Percentiles rank a stretch among this genome's conserved stretches.
phyloP scores from a whole-genome alignment of 2,113 vertebrate genomes.

The Epinephelus lanceolatus region DNA sequence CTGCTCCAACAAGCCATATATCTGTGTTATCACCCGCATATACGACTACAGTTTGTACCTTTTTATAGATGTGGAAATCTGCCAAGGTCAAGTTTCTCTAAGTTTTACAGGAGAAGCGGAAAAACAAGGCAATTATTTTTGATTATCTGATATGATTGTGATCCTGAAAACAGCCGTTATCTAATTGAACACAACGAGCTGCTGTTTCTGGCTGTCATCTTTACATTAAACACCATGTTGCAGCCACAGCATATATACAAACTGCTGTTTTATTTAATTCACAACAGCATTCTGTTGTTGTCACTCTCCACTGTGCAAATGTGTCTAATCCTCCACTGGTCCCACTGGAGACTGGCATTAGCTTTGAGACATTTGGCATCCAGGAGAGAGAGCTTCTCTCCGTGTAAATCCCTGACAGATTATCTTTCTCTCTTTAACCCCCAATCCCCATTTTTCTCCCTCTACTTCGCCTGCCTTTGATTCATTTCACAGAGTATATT shows the following conservation, averaged over 20 bases:
- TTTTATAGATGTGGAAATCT: not conserved
- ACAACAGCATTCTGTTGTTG: constrained; percentile 49
- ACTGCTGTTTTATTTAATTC: constrained; percentile 16
- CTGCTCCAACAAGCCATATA: not conserved
- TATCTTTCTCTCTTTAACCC: constrained; percentile 46
- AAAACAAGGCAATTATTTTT: not conserved
- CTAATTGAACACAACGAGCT: constrained; percentile 14
- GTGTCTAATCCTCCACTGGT: constrained; percentile 57
- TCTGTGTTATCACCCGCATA: not conserved
- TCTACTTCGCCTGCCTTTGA: constrained; percentile 49
- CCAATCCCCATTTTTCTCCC: constrained; percentile 16
- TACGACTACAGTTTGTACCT: not conserved
- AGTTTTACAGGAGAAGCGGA: not conserved
- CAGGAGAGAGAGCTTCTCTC: constrained; percentile 35
- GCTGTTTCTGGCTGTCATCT: constrained; percentile 20
- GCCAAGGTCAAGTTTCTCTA: not conserved
- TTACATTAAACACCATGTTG: constrained; percentile 26
- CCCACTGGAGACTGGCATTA: constrained; percentile 45
- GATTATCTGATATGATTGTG: not conserved
- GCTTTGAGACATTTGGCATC: constrained; percentile 57
- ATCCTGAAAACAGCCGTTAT: constrained; percentile 4
- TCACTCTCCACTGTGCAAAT: constrained; percentile 52
- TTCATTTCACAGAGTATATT: constrained; percentile 45
- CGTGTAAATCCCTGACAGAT: constrained; percentile 60
- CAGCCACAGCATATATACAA: not conserved